phyloP scores from a whole-genome alignment of 2,888 invertebrate species.

The Mesorhabditis sp. region DNA sequence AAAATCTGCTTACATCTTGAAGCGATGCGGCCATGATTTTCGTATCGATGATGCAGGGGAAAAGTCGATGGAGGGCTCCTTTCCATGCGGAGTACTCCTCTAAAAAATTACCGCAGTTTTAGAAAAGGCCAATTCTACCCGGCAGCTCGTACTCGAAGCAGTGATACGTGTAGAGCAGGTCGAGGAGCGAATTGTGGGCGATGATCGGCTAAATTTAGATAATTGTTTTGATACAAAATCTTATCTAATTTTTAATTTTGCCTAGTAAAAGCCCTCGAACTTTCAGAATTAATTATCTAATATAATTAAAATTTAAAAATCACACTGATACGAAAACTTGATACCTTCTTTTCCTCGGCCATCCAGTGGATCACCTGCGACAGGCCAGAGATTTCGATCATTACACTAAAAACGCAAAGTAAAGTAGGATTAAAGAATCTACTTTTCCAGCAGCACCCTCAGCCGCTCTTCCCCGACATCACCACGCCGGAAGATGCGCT shows the following conservation, averaged over 20 bases:
- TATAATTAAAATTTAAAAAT: background rate
- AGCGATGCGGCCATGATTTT: conserved; percentile 19
- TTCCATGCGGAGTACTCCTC: conserved; percentile 22
- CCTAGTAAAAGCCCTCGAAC: too few relatives aligned
- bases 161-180: conserved; percentile 22
- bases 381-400: conserved; percentile 15
- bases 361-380: conserved; percentile 10
- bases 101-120: conserved; percentile 7
- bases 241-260: too few relatives aligned
- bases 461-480: background rate
- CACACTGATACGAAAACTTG: background rate
- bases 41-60: conserved; percentile 22
- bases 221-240: too few relatives aligned
- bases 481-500: background rate
- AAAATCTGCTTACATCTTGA: conserved; percentile 11
- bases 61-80: conserved; percentile 1
- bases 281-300: too few relatives aligned
- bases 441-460: conserved; percentile 5
- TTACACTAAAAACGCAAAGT: conserved; percentile 12
- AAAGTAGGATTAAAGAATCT: background rate
- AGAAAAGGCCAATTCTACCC: conserved; percentile 10
- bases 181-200: conserved; percentile 24
- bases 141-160: conserved; percentile 24
- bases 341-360: conserved; percentile 10
- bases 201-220: conserved; percentile 13